Evolutionary conservation across 2,113 vertebrate species (phyloP).

Genomic region (Smithornis capensis): DNA sequence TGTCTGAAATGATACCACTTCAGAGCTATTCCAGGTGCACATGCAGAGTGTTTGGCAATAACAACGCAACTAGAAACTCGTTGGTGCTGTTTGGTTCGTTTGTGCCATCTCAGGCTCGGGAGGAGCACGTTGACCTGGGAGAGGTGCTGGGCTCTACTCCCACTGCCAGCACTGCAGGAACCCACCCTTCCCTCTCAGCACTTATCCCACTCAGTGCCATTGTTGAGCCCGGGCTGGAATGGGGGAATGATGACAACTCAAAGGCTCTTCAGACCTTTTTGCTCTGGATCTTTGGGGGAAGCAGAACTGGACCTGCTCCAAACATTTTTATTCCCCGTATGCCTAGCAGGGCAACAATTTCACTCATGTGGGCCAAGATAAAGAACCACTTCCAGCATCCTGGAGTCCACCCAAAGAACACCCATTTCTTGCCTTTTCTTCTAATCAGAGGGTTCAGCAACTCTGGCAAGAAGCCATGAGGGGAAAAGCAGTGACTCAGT

Average conservation of each 20-base stretch:
- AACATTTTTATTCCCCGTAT: not conserved
- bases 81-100: accelerated
- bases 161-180: not conserved
- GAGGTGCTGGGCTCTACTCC: not conserved
- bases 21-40: not conserved
- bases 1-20: not conserved
- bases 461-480: not conserved
- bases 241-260: not conserved
- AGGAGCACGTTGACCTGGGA: not conserved
- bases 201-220: not conserved
- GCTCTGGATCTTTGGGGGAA: not conserved
- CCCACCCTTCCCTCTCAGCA: not conserved
- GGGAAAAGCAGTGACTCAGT: not conserved
- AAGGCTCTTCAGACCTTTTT: not conserved
- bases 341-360: not conserved
- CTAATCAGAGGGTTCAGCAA: constrained; percentile 1
- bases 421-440: not conserved
- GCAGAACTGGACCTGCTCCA: not conserved
- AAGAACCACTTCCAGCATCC: not conserved
- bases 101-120: not conserved
- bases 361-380: not conserved
- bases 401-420: constrained; percentile 10
- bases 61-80: accelerated
- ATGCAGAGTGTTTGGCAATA: not conserved
- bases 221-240: not conserved